Conservation (phyloP, 2,113 vertebrate genomes). For the Pelecanus crispus region DNA sequence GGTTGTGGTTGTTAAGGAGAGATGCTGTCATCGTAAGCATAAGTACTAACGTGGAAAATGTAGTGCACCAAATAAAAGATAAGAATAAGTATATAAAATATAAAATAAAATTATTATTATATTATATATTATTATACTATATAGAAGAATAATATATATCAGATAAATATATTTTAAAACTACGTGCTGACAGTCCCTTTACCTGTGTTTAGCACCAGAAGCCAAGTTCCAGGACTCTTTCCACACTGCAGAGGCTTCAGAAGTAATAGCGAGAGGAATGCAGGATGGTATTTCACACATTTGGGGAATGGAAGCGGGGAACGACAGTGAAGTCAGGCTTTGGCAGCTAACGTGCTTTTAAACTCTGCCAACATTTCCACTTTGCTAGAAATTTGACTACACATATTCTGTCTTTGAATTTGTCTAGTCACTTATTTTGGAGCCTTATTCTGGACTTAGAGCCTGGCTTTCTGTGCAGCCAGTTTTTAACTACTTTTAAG, state of each 20-base stretch:
- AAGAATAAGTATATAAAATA: no score
- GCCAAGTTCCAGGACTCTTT: not conserved
- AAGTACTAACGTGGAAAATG: not conserved
- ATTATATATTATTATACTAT: no score
- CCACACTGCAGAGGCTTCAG: not conserved
- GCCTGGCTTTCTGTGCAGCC: not conserved
- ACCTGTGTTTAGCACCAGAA: not conserved
- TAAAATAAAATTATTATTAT: no score
- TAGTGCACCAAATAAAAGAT: not conserved
- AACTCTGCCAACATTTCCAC: not conserved
- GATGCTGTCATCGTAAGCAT: not conserved
- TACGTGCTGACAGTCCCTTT: rapidly evolving
- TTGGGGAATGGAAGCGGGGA: not conserved
- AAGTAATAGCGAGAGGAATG: not conserved
- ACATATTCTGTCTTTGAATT: not conserved
- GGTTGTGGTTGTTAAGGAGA: not conserved
- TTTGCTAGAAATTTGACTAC: not conserved
- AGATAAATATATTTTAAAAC: not conserved
- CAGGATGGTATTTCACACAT: not conserved
- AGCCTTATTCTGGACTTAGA: not conserved
- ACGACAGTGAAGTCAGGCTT: rapidly evolving
- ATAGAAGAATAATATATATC: no score
- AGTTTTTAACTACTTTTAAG: not conserved
- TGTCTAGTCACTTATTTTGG: not conserved
- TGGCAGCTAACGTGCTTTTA: not conserved